These are phyloP conservation scores for Parnassius orleans DNA, from an alignment of 2,888 invertebrate species.

Conservation along the genomic window DNA sequence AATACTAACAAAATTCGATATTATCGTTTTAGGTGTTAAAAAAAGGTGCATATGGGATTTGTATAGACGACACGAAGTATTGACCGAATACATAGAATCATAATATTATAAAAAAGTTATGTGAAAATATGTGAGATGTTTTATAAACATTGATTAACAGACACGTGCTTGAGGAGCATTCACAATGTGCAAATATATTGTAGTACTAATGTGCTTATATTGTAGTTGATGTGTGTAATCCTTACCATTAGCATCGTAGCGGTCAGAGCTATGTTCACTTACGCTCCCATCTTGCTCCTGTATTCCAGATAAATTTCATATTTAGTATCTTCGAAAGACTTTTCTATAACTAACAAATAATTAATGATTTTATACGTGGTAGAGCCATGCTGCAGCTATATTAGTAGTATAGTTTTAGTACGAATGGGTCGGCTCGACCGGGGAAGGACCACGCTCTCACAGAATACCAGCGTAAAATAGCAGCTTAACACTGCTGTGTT, in stretches of 20 bases:
- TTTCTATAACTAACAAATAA: too few relatives aligned
- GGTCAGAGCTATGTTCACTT: slow-evolving; percentile 50
- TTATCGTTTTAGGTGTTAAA: slow-evolving; percentile 1
- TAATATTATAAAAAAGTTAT: too few relatives aligned
- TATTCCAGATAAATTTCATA: background rate
- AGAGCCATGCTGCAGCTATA: too few relatives aligned
- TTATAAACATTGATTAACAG: background rate
- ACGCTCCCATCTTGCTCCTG: slow-evolving; percentile 62
- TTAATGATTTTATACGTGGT: too few relatives aligned
- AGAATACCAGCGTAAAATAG: too few relatives aligned
- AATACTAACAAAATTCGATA: slow-evolving; percentile 6
- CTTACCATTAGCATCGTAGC: slow-evolving; percentile 62
- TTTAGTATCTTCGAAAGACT: too few relatives aligned
- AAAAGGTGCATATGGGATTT: slow-evolving; percentile 10
- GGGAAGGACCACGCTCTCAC: too few relatives aligned
- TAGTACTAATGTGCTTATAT: background rate
- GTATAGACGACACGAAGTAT: too few relatives aligned
- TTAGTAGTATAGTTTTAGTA: too few relatives aligned
- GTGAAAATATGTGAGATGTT: background rate
- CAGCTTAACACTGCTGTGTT: too few relatives aligned
- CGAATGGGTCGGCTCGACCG: too few relatives aligned
- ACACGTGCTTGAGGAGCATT: slow-evolving; percentile 28
- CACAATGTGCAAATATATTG: slow-evolving; percentile 30
- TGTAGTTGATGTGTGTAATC: slow-evolving; percentile 17
- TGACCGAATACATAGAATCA: too few relatives aligned